Conservation (phyloP, 2,113 vertebrate genomes). For the Passer domesticus region DNA sequence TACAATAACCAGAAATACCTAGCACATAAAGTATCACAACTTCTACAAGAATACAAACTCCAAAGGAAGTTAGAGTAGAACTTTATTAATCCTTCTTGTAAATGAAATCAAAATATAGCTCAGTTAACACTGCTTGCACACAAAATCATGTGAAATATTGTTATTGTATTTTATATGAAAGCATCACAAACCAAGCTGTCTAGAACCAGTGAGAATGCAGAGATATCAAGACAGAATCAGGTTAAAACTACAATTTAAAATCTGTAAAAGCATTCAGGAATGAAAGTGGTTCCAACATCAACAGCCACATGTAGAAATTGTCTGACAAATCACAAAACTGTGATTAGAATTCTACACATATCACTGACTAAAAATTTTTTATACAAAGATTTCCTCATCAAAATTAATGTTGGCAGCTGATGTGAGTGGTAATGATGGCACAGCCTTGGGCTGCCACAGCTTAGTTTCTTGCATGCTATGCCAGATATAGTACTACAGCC, state of each 20-base stretch:
- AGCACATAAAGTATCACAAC: background rate
- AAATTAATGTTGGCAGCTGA: background rate
- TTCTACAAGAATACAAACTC: constrained; percentile 33
- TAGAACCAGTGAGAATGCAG: background rate
- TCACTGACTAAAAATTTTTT: background rate
- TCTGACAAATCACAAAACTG: background rate
- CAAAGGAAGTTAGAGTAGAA: constrained; percentile 9
- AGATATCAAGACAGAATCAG: background rate
- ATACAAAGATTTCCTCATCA: background rate
- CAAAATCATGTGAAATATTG: background rate
- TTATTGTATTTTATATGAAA: background rate
- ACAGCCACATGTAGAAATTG: background rate
- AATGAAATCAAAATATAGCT: background rate
- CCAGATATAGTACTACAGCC: background rate
- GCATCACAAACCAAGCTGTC: background rate
- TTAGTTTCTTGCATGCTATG: background rate
- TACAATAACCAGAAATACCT: background rate
- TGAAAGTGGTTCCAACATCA: background rate
- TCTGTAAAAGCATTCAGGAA: constrained; percentile 30
- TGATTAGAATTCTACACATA: background rate
- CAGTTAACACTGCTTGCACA: constrained; percentile 12
- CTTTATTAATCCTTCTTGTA: constrained; percentile 48
- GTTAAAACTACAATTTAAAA: constrained; percentile 32
- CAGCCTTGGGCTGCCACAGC: background rate
- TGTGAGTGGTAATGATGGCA: background rate